Conservation (phyloP, 2,113 vertebrate species). For the Leptosomus discolor region DNA sequence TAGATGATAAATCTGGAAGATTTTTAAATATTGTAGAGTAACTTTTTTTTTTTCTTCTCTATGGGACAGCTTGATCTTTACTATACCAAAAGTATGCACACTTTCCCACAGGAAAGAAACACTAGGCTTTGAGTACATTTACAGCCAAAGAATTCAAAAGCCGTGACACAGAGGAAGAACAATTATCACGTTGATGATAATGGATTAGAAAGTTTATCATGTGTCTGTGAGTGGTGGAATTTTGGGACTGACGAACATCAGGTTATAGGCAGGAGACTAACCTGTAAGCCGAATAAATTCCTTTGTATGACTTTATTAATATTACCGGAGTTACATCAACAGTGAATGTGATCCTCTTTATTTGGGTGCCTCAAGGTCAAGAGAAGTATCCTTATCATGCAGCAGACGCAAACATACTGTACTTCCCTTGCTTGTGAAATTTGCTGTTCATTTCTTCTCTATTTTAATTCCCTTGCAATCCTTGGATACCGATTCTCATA, state of each 20-base stretch:
- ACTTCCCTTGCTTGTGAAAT: background rate
- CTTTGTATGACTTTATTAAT: background rate
- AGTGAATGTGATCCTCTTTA: background rate
- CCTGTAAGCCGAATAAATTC: background rate
- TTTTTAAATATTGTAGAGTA: background rate
- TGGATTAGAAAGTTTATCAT: background rate
- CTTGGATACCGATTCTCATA: background rate
- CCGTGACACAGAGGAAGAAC: background rate
- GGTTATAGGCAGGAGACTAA: background rate
- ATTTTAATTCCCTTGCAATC: background rate
- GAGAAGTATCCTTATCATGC: background rate
- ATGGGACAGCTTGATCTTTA: background rate
- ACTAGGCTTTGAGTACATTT: background rate
- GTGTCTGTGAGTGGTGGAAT: background rate
- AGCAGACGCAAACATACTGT: background rate
- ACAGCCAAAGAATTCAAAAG: background rate
- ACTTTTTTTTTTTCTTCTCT: rapidly evolving
- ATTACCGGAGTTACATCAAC: background rate
- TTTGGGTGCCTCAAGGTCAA: background rate
- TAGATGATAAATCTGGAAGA: background rate
- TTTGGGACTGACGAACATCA: background rate
- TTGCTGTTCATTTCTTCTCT: background rate
- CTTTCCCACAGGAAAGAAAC: background rate
- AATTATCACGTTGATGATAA: background rate
- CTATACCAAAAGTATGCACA: background rate